Conservation (phyloP, 2,113 vertebrate genomes). For the Brevimyrus niger region DNA sequence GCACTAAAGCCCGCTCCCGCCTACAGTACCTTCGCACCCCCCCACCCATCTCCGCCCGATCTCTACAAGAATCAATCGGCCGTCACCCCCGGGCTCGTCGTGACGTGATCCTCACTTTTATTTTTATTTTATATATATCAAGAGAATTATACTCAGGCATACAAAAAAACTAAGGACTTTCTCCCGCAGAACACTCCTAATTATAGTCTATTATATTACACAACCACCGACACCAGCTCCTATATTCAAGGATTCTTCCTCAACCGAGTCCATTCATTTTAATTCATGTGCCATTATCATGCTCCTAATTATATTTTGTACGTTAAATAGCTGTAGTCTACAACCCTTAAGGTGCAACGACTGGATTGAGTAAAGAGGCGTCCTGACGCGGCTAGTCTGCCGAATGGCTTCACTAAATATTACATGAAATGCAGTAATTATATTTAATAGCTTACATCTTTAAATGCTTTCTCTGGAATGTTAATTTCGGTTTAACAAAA, state of each 20-base stretch:
- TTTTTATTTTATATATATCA: background rate
- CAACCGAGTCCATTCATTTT: background rate
- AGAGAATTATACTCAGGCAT: background rate
- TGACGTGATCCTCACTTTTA: background rate
- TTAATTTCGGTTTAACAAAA: conserved; percentile 1
- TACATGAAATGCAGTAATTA: background rate
- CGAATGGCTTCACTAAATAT: background rate
- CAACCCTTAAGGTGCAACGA: background rate
- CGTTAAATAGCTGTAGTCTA: background rate
- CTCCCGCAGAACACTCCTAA: background rate
- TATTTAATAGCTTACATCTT: conserved; percentile 10
- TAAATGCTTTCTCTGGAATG: background rate
- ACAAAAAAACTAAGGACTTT: background rate
- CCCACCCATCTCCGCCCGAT: background rate
- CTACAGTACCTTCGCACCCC: background rate
- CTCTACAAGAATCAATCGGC: background rate
- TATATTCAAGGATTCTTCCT: background rate
- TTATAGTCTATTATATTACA: background rate
- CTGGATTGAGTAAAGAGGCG: background rate
- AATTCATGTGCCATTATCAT: background rate
- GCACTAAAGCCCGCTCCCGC: background rate
- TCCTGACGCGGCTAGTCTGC: background rate
- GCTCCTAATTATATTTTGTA: background rate
- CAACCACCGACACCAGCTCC: background rate
- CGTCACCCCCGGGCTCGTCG: background rate